Conservation (phyloP, 2,797 vertebrate species). For the Ptychobarbus kaznakovi region DNA sequence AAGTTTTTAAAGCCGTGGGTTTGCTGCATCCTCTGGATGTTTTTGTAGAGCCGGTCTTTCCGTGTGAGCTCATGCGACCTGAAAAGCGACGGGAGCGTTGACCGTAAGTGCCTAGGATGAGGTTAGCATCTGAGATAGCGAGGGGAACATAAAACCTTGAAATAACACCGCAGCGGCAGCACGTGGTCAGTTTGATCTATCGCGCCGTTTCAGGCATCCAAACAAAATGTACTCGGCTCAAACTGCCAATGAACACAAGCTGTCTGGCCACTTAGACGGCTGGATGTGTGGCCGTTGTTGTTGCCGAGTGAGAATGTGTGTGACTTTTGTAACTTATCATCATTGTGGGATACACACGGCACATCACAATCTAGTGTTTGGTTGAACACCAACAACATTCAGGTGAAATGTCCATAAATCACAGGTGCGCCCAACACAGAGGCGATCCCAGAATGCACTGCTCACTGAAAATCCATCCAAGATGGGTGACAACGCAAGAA, state of each 20-base stretch:
- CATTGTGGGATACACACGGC: background rate
- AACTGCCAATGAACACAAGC: slow-evolving; percentile 70
- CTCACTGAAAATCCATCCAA: background rate
- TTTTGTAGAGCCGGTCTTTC: slow-evolving; percentile 96
- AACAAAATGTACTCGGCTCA: slow-evolving; percentile 67
- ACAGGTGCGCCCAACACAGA: background rate
- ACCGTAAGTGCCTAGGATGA: slow-evolving; percentile 50
- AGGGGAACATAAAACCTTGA: slow-evolving; percentile 61
- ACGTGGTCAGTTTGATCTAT: slow-evolving; percentile 69
- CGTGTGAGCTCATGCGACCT: slow-evolving; percentile 97
- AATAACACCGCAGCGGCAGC: slow-evolving; percentile 60
- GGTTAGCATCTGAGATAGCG: slow-evolving; percentile 41
- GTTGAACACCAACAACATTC: background rate
- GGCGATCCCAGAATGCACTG: background rate
- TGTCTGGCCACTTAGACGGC: slow-evolving; percentile 47
- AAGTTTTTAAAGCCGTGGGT: slow-evolving; percentile 91
- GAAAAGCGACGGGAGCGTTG: slow-evolving; percentile 65
- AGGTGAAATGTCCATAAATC: background rate
- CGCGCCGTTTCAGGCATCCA: slow-evolving; percentile 56
- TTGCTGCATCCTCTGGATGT: slow-evolving; percentile 95
- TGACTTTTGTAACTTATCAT: slow-evolving; percentile 1
- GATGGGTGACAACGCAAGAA: background rate
- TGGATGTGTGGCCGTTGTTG: background rate
- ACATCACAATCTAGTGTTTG: background rate
- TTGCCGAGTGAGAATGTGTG: slow-evolving; percentile 18